These are phyloP conservation scores for Cabera pusaria DNA, from an alignment of 2,888 invertebrate genomes.

Conservation along the genomic window DNA sequence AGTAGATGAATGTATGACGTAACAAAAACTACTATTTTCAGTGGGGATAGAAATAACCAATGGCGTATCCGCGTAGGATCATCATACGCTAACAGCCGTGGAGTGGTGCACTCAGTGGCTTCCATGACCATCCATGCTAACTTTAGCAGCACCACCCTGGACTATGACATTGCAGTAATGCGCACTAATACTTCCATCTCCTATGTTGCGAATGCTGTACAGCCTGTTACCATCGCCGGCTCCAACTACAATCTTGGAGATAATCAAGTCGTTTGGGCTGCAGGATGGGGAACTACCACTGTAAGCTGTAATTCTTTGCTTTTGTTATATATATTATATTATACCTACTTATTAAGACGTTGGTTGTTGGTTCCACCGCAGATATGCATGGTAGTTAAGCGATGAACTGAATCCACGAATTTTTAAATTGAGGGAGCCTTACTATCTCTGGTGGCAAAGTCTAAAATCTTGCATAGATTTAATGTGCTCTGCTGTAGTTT, in stretches of 20 bases:
- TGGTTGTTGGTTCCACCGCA: too few species aligned
- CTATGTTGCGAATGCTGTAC: slow-evolving; percentile 30
- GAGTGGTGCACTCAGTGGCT: slow-evolving; percentile 16
- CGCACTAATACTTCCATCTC: slow-evolving; percentile 31
- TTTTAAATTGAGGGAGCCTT: too few species aligned
- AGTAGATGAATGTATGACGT: too few species aligned
- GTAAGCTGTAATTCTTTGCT: too few species aligned
- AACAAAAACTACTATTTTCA: too few species aligned
- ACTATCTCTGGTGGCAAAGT: too few species aligned
- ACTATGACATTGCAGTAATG: slow-evolving; percentile 50
- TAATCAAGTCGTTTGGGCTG: slow-evolving; percentile 49
- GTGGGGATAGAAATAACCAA: slow-evolving; percentile 8
- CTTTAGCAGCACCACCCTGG: slow-evolving; percentile 11
- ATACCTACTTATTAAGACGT: too few species aligned
- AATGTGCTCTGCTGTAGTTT: too few species aligned
- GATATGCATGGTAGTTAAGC: too few species aligned
- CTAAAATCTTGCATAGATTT: too few species aligned
- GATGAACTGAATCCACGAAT: too few species aligned
- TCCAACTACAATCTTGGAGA: slow-evolving; percentile 48
- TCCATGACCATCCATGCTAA: slow-evolving; percentile 10
- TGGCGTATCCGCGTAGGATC: slow-evolving; percentile 41
- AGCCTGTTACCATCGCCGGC: slow-evolving; percentile 45
- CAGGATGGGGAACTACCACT: slow-evolving; percentile 55
- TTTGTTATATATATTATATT: too few species aligned
- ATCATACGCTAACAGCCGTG: slow-evolving; percentile 39